These are phyloP conservation scores for Crossaster papposus DNA, from an alignment of 53 echinoderm and acorn worm species.

Conservation along the genomic window DNA sequence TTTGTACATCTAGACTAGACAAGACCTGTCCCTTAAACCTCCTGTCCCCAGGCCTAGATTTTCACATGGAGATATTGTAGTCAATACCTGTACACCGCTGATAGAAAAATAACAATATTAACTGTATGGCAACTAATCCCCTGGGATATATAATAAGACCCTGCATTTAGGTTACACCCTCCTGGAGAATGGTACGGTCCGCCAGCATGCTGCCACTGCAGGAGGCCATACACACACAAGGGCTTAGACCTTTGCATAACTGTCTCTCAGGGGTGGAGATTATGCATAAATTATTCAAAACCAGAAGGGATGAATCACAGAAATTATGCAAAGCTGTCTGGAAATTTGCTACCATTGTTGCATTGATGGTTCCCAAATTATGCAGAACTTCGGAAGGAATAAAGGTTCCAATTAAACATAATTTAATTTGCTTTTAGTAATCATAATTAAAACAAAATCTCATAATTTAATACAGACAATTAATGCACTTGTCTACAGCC, in stretches of 20 bases:
- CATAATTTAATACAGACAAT: not conserved
- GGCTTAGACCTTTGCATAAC: constrained; percentile 36
- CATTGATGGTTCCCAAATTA: not conserved
- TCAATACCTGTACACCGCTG: not conserved
- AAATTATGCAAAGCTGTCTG: constrained; percentile 14
- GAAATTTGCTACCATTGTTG: not conserved
- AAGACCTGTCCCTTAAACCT: not conserved
- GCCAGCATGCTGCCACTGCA: not conserved
- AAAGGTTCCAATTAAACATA: not conserved
- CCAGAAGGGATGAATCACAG: constrained; percentile 13
- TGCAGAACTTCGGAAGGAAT: not conserved
- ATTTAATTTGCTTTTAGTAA: not conserved
- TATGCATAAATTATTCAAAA: constrained; percentile 29
- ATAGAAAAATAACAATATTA: constrained; percentile 31
- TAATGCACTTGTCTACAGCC: not conserved
- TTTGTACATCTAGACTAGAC: no score
- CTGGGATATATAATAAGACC: not conserved
- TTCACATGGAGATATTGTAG: constrained; percentile 3
- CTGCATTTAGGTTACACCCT: not conserved
- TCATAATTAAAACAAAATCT: not conserved
- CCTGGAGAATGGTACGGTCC: constrained; percentile 21
- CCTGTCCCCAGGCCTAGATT: not conserved
- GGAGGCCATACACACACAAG: not conserved
- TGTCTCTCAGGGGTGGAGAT: constrained; percentile 15
- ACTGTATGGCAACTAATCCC: constrained; percentile 17